Base-by-base conservation (phyloP, 2,888 invertebrate genomes). In the Carpatolechia fugitivella region DNA sequence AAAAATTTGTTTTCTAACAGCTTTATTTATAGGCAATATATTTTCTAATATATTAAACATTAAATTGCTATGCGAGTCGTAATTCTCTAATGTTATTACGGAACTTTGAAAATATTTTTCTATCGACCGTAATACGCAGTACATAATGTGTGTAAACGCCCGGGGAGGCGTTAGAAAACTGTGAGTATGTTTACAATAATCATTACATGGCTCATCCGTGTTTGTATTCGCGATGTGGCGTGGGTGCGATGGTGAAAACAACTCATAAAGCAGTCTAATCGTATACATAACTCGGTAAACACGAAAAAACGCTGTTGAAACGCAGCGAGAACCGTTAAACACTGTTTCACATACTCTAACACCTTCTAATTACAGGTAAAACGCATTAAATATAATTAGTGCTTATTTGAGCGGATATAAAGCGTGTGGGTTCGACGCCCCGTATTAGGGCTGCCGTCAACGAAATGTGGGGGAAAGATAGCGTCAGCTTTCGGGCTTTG, bases 301-400 rank as follows among this genome's bases (percentile, higher is more conserved):
- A 78, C 70, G 72, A 73, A 73, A 78, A 74, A 75, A 73, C 73
- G 66, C 74, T 78, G 75, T 76, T 69, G 78, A 77, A 77, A 74
- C 72, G 66, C 73, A 77, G 75, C 74, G 69, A 76, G 76, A 76
- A 79, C 75, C 72, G 75, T 78, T 76, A 74, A 77, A 78, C 80
- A 72, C 84, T 83, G 86, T 76, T 85, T 78, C 79, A 78, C 80
- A 80, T 86, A 80, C 72, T 75, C 82, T 79, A 80, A 85, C 88
- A 84, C 87, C 85, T 83, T 69, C 86, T 89, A 88, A 89, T 89
- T 87, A 83, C 85, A 80, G 82, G 83, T 84, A 82, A 85, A 85
- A 81, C 84, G 85, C 80, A 84, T 85, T 82, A 80, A 79, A 83
- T 82, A 75, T 81, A 85, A 83, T 89, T 87, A 87, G 87, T 84